Conservation (phyloP, 2,888 invertebrate genomes). For the Fragum whitleyi region DNA sequence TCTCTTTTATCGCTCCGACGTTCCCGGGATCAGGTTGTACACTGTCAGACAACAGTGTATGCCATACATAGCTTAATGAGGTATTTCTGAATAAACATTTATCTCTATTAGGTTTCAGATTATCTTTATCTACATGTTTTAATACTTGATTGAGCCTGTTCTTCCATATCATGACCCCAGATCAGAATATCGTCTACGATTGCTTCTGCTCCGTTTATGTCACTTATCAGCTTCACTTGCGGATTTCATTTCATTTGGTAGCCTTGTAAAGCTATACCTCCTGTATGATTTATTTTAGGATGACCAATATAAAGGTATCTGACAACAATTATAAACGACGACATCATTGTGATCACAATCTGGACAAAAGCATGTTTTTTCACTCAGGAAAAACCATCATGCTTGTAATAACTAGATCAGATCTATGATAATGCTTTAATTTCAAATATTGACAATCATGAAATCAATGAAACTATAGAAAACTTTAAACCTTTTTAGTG, state of each 20-base stretch:
- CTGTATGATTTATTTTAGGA: no score
- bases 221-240: conserved; percentile 46
- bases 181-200: conserved; percentile 59
- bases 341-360: no score
- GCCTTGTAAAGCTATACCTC: conserved; percentile 43
- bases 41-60: conserved; percentile 40
- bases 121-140: conserved; percentile 22
- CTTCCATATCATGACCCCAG: conserved; percentile 36
- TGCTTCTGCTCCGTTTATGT: conserved; percentile 46
- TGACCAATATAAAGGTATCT: no score
- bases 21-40: conserved; percentile 49
- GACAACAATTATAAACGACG: no score
- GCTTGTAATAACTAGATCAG: no score
- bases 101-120: conserved; percentile 45
- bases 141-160: conserved; percentile 46
- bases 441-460: no score
- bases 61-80: conserved; percentile 52
- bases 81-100: conserved; percentile 49
- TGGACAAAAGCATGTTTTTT: no score
- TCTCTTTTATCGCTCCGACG: conserved; percentile 33
- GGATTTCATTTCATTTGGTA: conserved; percentile 53
- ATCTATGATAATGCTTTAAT: no score
- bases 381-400: no score
- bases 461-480: no score
- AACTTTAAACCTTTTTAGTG: no score